These are phyloP conservation scores for Lucilia cuprina DNA, from an alignment of 1,140 invertebrate genomes.

Conservation along the genomic window DNA sequence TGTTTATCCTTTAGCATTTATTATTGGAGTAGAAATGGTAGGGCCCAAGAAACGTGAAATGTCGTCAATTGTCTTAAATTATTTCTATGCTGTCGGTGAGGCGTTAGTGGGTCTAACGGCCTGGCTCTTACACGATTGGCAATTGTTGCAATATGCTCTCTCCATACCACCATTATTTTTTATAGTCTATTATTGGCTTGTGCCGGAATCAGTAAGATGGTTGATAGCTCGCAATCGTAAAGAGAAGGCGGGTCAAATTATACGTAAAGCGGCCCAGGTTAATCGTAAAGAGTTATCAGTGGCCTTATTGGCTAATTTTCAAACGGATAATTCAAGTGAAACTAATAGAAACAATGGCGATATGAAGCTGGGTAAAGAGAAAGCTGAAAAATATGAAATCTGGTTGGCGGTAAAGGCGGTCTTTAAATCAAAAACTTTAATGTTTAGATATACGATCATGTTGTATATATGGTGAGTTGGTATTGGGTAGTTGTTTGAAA, in stretches of 20 bases:
- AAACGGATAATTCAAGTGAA: conserved; percentile 1
- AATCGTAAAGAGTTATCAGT: conserved; percentile 66
- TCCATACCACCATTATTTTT: conserved; percentile 68
- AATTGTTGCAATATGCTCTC: conserved; percentile 67
- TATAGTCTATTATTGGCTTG: conserved; percentile 68
- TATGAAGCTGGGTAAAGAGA: not conserved
- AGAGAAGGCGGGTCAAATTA: conserved; percentile 65
- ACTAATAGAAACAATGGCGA: not conserved
- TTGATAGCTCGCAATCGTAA: conserved; percentile 66
- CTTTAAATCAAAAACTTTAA: conserved; percentile 63
- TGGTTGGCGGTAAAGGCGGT: conserved; percentile 61
- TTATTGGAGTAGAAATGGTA: conserved; percentile 74
- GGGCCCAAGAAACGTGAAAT: conserved; percentile 70
- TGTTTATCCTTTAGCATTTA: conserved; percentile 70
- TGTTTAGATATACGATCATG: conserved; percentile 63
- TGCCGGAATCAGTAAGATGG: conserved; percentile 73
- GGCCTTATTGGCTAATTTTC: conserved; percentile 54
- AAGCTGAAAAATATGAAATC: conserved; percentile 47
- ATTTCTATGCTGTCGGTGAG: conserved; percentile 73
- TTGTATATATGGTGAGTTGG: conserved; percentile 65
- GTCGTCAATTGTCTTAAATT: conserved; percentile 70
- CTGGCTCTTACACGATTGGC: conserved; percentile 69
- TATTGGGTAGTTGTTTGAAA: not conserved
- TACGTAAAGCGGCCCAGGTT: conserved; percentile 65
- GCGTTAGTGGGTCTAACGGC: conserved; percentile 68